Conservation (phyloP, 2,888 invertebrate genomes). For the Stenichneumon culpator region DNA sequence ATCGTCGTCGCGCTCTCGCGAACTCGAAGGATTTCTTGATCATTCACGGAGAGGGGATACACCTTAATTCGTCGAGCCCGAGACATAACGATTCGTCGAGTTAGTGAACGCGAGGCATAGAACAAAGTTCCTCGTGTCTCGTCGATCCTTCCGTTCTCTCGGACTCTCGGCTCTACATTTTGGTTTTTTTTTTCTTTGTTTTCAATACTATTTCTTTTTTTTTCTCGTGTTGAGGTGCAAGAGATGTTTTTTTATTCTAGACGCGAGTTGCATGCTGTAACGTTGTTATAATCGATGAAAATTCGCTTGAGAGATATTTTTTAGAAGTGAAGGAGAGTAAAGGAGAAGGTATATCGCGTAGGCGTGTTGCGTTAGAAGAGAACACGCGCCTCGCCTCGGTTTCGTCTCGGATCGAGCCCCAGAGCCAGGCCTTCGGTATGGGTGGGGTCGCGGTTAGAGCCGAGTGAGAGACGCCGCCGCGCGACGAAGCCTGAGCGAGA, state of each 20-base stretch:
- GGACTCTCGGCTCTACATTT: not conserved
- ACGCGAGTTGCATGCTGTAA: not conserved
- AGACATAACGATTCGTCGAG: conserved; percentile 22
- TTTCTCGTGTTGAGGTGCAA: not conserved
- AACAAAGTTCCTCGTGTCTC: conserved; percentile 25
- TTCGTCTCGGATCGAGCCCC: conserved; percentile 22
- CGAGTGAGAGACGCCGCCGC: conserved; percentile 28
- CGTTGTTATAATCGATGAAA: conserved; percentile 19
- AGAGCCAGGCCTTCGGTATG: conserved; percentile 30
- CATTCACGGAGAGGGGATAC: conserved; percentile 13
- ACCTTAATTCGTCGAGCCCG: conserved; percentile 16
- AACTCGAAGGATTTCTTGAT: conserved; percentile 32
- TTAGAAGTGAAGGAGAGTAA: conserved; percentile 1
- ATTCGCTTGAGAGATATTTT: conserved; percentile 19
- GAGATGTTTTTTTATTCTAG: not conserved
- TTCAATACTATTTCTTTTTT: not conserved
- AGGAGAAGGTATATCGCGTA: conserved; percentile 1
- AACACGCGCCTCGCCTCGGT: conserved; percentile 43
- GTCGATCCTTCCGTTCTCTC: not conserved
- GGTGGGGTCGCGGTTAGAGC: conserved; percentile 51
- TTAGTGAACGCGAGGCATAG: conserved; percentile 18
- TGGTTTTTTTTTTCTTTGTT: not conserved
- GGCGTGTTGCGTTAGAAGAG: conserved; percentile 14
- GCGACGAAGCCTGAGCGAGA: conserved; percentile 5
- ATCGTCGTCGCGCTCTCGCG: conserved; percentile 35